Evolutionary conservation across 1,140 invertebrate species (phyloP), one percentile per base, ranked within the genome.

Genomic region (Drosophila sp.): DNA sequence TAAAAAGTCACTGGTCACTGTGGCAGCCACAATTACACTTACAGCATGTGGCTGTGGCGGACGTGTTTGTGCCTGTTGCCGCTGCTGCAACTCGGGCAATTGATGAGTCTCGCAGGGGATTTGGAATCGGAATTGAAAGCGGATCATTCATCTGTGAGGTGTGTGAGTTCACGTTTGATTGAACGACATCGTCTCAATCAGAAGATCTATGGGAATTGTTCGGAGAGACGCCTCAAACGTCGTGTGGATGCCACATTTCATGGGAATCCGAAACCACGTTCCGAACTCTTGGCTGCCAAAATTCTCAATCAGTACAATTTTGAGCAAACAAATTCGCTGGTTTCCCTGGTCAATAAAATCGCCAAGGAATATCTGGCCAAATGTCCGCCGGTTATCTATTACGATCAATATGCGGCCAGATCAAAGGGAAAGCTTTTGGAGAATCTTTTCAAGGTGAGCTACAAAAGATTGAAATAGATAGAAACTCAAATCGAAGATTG

Each of bases 321-420:
- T 4, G 93, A 93, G 46, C 93, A 94, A 81, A 92, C 90, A 0
- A 78, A 91, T 16, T 94, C 94, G 0, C 72, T 95, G 11, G 93
- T 94, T 5, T 90, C 90, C 29, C 81, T 95, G 14, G 79, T 95
- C 11, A 92, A 93, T 62, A 93, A 93, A 74, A 92, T 95, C 40
- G 93, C 94, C 5, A 27, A 91, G 2, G 92, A 93, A n/a, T 93
- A 95, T 80, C 84, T 95, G 6, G 87, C 84, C 25, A 93, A 94
- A 50, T 95, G 94, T 72, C 93, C 93, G 1, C 93, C 94, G 0
- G 91, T 94, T n/a, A 93, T 95, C 65, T 92, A 95, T 9, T 95
- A 95, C 57, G 95, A 95, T 67, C 90, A 74, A 34, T 92, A 87
- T 76, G 93, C 94, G 2, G 93, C 94, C 86, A 89, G 91, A 13